Conservation (phyloP, 2,113 vertebrate genomes). For the Protobothrops flavoviridis region DNA sequence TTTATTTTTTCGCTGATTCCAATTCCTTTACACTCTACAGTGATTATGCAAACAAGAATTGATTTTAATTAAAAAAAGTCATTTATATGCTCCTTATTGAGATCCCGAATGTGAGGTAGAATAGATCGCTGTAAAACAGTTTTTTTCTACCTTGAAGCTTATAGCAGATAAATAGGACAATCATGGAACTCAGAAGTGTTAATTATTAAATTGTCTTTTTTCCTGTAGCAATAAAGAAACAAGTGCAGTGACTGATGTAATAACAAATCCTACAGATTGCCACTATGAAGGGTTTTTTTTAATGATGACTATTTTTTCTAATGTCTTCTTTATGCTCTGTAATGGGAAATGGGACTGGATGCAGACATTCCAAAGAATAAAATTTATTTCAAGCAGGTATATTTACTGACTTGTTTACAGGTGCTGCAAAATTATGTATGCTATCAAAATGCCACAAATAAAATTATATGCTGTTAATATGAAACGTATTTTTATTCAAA, state of each 20-base stretch:
- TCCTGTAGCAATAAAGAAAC: conserved; percentile 76
- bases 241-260: conserved; percentile 78
- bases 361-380: conserved; percentile 69
- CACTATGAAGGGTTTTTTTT: conserved; percentile 70
- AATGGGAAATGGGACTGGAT: conserved; percentile 43
- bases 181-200: conserved; percentile 65
- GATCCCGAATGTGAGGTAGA: conserved; percentile 29
- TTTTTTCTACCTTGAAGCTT: conserved; percentile 48
- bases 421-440: conserved; percentile 47
- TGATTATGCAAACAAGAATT: conserved; percentile 35
- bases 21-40: conserved; percentile 21
- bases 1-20: neutral
- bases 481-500: neutral
- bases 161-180: conserved; percentile 62
- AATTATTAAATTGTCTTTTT: conserved; percentile 69
- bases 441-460: conserved; percentile 30
- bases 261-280: conserved; percentile 68
- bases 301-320: conserved; percentile 59
- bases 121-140: conserved; percentile 29
- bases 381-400: conserved; percentile 4
- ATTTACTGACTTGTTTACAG: conserved; percentile 39
- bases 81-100: conserved; percentile 39
- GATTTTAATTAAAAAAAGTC: conserved; percentile 24
- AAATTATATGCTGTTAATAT: conserved; percentile 14
- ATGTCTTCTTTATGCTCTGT: conserved; percentile 46